phyloP scores from a whole-genome alignment of 2,888 invertebrate genomes.

The Cheilosia vernalis region DNA sequence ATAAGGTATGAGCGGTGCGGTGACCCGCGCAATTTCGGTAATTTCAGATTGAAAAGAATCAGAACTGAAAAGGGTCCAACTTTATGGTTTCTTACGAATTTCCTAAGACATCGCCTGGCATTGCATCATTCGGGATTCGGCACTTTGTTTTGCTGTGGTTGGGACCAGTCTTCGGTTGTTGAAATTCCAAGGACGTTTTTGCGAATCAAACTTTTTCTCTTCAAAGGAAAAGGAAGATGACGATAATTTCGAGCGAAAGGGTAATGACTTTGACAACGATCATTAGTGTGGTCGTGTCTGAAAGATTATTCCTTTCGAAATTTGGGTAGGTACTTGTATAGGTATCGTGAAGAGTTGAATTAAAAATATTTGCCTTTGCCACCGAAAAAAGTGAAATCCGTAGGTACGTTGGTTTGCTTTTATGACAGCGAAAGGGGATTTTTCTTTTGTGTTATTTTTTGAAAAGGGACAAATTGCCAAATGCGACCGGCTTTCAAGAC shows the following conservation, averaged over 20 bases:
- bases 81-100: background rate
- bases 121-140: conserved; percentile 42
- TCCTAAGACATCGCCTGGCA: conserved; percentile 14
- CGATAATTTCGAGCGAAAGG: conserved; percentile 11
- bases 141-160: background rate
- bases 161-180: conserved; percentile 10
- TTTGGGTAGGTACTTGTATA: background rate
- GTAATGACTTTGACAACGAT: conserved; percentile 21
- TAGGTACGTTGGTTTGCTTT: too few relatives aligned
- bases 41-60: conserved; percentile 25
- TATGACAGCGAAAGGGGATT: too few relatives aligned
- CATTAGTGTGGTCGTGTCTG: conserved; percentile 13
- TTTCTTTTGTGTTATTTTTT: too few relatives aligned
- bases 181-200: conserved; percentile 32
- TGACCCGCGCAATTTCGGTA: conserved; percentile 24
- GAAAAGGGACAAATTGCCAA: too few relatives aligned
- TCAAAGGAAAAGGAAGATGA: background rate
- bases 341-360: background rate
- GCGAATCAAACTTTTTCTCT: background rate
- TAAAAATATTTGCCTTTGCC: background rate
- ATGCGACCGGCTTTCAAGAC: too few relatives aligned
- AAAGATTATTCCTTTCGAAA: conserved; percentile 1
- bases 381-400: too few relatives aligned
- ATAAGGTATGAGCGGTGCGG: background rate
- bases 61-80: background rate